Evolutionary conservation across 2,888 invertebrate species (phyloP).

Genomic region (Ophonus ardosiacus): DNA sequence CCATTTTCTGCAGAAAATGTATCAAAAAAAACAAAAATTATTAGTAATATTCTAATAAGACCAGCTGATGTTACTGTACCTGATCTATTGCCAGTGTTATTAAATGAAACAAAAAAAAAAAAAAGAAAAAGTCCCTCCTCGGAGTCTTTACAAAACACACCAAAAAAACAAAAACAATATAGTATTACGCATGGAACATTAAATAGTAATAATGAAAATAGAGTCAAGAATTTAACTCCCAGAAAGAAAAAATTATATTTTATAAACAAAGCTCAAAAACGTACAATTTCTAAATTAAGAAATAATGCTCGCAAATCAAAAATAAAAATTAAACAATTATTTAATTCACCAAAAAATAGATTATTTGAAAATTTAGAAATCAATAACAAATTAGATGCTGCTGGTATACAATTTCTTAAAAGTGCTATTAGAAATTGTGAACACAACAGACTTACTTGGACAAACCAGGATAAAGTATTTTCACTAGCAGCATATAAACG

Average conservation of each 20-base stretch:
- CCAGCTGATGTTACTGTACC: not conserved
- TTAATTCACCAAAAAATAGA: not conserved
- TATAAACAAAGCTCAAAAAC: not conserved
- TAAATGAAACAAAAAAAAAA: not conserved
- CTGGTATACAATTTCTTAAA: not conserved
- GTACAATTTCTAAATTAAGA: not conserved
- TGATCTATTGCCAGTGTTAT: not conserved
- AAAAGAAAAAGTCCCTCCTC: not conserved
- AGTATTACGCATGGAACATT: not conserved
- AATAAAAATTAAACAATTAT: not conserved
- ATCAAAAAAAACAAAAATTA: not conserved
- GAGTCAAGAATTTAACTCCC: not conserved
- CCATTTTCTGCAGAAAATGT: not conserved
- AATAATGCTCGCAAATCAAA: not conserved
- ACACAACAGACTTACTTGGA: slow-evolving; percentile 12
- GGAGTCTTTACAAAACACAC: not conserved
- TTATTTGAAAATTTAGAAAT: not conserved
- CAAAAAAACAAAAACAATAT: not conserved
- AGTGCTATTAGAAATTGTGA: not conserved
- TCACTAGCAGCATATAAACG: slow-evolving; percentile 38
- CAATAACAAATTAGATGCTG: not conserved
- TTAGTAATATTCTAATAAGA: not conserved
- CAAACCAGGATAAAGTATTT: slow-evolving; percentile 17
- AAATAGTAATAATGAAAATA: not conserved
- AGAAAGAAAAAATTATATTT: not conserved